phyloP scores from a whole-genome alignment of 1,140 invertebrate species.

The Listronotus bonariensis region DNA sequence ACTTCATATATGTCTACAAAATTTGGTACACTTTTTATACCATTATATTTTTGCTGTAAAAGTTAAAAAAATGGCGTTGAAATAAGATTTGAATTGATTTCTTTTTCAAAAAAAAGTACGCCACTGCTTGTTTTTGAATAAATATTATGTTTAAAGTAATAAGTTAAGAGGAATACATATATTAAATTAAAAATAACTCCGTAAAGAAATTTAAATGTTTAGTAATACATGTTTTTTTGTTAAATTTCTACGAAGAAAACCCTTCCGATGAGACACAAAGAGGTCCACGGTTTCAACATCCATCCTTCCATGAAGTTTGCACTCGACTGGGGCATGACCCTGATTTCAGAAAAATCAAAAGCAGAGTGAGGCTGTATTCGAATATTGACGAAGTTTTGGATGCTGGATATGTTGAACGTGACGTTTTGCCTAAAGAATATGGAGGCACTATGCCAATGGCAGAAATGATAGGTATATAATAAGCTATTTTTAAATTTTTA shows the following conservation, averaged over 20 bases:
- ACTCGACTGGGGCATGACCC: slow-evolving; percentile 76
- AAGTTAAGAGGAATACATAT: no score
- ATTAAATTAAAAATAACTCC: no score
- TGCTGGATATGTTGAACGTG: slow-evolving; percentile 61
- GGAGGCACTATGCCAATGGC: slow-evolving; percentile 79
- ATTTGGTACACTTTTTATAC: no score
- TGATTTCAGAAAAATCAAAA: slow-evolving; percentile 81
- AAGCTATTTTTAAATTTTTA: background rate
- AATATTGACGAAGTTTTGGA: slow-evolving; percentile 63
- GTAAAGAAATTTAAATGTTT: no score
- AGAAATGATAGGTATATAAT: slow-evolving; percentile 85
- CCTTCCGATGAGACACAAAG: slow-evolving; percentile 82
- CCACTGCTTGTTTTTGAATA: no score
- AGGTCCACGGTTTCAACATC: slow-evolving; percentile 78
- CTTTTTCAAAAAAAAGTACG: no score
- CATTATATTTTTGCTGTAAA: no score
- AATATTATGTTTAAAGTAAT: no score
- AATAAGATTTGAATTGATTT: no score
- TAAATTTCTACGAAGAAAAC: slow-evolving; percentile 68
- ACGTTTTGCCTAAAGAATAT: slow-evolving; percentile 80
- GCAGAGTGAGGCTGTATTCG: slow-evolving; percentile 72
- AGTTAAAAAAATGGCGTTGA: no score
- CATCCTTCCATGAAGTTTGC: slow-evolving; percentile 78
- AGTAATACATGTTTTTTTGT: no score
- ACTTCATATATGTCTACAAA: no score